These are phyloP conservation scores for Lathronympha strigana DNA, from an alignment of 2,888 invertebrate genomes.

Conservation along the genomic window DNA sequence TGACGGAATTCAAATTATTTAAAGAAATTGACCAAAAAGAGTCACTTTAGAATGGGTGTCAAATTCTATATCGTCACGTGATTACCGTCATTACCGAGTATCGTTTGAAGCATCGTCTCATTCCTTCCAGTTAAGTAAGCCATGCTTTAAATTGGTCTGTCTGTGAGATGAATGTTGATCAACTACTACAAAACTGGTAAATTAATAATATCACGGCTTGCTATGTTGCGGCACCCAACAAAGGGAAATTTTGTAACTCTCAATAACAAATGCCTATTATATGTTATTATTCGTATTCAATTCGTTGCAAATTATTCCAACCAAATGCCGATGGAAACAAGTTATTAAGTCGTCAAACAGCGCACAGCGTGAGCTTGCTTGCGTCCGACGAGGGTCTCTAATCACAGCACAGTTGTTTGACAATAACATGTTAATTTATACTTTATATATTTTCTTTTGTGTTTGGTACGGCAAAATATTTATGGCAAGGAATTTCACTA, in stretches of 20 bases:
- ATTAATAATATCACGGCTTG: not conserved
- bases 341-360: slow-evolving; percentile 41
- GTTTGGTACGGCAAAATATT: slow-evolving; percentile 1
- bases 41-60: too few relatives aligned
- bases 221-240: not conserved
- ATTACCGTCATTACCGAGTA: too few relatives aligned
- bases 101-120: too few relatives aligned
- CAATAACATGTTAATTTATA: slow-evolving; percentile 38
- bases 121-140: too few relatives aligned
- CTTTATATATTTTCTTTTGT: slow-evolving; percentile 22
- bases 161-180: not conserved
- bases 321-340: slow-evolving; percentile 32
- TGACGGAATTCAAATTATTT: too few relatives aligned
- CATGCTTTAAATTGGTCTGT: not conserved
- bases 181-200: not conserved
- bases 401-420: slow-evolving; percentile 26
- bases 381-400: slow-evolving; percentile 30
- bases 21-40: too few relatives aligned
- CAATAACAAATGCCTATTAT: not conserved
- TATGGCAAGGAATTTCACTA: not conserved
- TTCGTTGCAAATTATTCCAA: slow-evolving; percentile 24
- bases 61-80: too few relatives aligned
- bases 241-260: not conserved
- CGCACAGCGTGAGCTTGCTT: slow-evolving; percentile 34
- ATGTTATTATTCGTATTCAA: slow-evolving; percentile 13